phyloP scores from a whole-genome alignment of 1,140 invertebrate genomes.

The Olivierus martensii region DNA sequence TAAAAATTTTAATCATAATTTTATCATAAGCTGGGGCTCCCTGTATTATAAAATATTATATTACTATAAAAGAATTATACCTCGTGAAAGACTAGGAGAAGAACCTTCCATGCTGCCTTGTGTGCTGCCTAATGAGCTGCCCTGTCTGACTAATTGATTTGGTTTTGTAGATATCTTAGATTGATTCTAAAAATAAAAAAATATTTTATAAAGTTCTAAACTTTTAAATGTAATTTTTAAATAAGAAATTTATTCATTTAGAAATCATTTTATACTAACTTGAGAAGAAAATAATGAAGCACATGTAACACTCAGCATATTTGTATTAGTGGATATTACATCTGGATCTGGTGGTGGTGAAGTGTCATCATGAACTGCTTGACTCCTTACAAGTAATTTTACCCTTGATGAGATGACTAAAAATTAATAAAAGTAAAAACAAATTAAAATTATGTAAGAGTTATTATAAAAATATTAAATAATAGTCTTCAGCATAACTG shows the following conservation, averaged over 20 bases:
- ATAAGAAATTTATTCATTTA: too few relatives aligned
- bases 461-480: not conserved
- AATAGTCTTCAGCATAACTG: not conserved
- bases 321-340: slow-evolving; percentile 29
- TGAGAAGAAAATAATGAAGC: slow-evolving; percentile 27
- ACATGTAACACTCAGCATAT: slow-evolving; percentile 23
- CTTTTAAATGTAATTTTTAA: too few relatives aligned
- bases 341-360: slow-evolving; percentile 58
- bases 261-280: slow-evolving; percentile 13
- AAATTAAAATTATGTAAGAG: not conserved
- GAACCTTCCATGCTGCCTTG: slow-evolving; percentile 45
- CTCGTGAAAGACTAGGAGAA: slow-evolving; percentile 46
- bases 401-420: slow-evolving; percentile 29
- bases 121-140: slow-evolving; percentile 37
- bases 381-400: slow-evolving; percentile 69
- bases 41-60: too few relatives aligned
- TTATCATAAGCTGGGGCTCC: too few relatives aligned
- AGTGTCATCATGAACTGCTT: slow-evolving; percentile 72
- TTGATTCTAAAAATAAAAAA: slow-evolving; percentile 3
- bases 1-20: too few relatives aligned
- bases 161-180: slow-evolving; percentile 8
- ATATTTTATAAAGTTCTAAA: too few relatives aligned
- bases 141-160: slow-evolving; percentile 18
- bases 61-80: too few relatives aligned
- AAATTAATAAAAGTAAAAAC: not conserved